Evolutionary conservation across 2,888 invertebrate species (phyloP).

Genomic region (Drosophila kanekoi): DNA sequence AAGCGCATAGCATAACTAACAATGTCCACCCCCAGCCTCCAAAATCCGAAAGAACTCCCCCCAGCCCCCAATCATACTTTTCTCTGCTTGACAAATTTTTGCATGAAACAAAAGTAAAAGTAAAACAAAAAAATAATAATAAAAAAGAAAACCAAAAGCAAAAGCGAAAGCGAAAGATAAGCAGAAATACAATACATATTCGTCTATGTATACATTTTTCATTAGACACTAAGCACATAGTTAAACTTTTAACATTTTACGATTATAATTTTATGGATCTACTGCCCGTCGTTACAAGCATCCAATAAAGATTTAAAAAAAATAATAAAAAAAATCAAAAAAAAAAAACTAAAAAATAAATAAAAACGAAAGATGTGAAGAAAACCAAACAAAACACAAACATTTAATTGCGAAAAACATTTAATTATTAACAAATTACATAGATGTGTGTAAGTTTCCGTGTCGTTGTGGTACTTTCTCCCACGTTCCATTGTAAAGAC

Average conservation of each 20-base stretch:
- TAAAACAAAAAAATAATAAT: slow-evolving; percentile 17
- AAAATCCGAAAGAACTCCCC: slow-evolving; percentile 29
- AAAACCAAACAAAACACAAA: slow-evolving; percentile 42
- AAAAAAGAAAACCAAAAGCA: slow-evolving; percentile 20
- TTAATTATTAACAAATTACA: slow-evolving; percentile 41
- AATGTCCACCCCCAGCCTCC: slow-evolving; percentile 21
- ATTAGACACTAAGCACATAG: slow-evolving; percentile 84
- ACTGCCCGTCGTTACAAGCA: slow-evolving; percentile 83
- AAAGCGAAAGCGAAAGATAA: slow-evolving; percentile 51
- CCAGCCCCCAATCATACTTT: slow-evolving; percentile 17
- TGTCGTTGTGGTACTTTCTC: slow-evolving; percentile 45
- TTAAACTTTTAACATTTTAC: slow-evolving; percentile 85
- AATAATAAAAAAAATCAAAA: slow-evolving; percentile 38
- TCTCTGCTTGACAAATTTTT: slow-evolving; percentile 63
- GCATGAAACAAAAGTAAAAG: slow-evolving; percentile 42
- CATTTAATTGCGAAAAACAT: slow-evolving; percentile 34
- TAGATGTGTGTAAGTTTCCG: slow-evolving; percentile 62
- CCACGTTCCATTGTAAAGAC: slow-evolving; percentile 59
- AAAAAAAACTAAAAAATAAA: slow-evolving; percentile 40
- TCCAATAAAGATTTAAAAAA: slow-evolving; percentile 83
- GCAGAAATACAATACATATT: slow-evolving; percentile 79
- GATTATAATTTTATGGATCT: slow-evolving; percentile 84
- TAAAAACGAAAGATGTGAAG: slow-evolving; percentile 52
- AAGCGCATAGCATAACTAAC: slow-evolving; percentile 75
- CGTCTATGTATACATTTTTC: slow-evolving; percentile 84